phyloP scores from a whole-genome alignment of 2,888 invertebrate genomes.

The Yponomeuta sedellus region DNA sequence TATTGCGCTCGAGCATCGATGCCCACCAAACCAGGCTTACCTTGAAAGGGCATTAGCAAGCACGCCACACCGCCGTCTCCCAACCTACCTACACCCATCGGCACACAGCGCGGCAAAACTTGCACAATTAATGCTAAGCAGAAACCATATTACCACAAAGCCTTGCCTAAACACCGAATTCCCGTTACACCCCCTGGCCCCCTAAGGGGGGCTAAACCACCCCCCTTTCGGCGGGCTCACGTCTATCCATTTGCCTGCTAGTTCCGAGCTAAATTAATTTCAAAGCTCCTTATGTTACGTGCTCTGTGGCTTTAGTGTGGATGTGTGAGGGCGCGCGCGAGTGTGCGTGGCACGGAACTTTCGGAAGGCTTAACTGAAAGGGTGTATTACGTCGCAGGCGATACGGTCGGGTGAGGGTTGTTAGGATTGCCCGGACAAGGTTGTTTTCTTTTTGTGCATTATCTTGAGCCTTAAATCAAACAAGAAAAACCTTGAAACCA shows the following conservation, averaged over 20 bases:
- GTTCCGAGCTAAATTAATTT: slow-evolving; percentile 77
- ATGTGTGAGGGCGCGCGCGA: slow-evolving; percentile 50
- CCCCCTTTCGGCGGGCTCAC: slow-evolving; percentile 57
- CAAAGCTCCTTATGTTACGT: slow-evolving; percentile 77
- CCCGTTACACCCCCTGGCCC: slow-evolving; percentile 44
- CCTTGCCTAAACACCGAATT: slow-evolving; percentile 72
- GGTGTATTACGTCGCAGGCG: slow-evolving; percentile 24
- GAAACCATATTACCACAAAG: slow-evolving; percentile 65
- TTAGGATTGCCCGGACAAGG: too few relatives aligned
- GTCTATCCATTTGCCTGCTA: slow-evolving; percentile 78
- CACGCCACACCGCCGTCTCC: not conserved
- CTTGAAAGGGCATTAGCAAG: not conserved
- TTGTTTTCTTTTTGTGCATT: too few relatives aligned
- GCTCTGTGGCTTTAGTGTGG: slow-evolving; percentile 70
- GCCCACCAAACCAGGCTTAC: not conserved
- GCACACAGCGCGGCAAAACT: slow-evolving; percentile 10
- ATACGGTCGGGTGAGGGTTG: too few relatives aligned
- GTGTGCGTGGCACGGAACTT: slow-evolving; percentile 50
- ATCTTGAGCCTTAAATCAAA: too few relatives aligned
- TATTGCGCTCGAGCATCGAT: too few relatives aligned
- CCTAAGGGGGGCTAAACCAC: slow-evolving; percentile 33
- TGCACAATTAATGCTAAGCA: slow-evolving; percentile 62
- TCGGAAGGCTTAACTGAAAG: slow-evolving; percentile 68
- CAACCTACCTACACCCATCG: not conserved
- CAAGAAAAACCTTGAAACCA: too few relatives aligned